Percentiles rank a stretch among this genome's conserved stretches.
Evolutionary conservation across 2,888 invertebrate species (phyloP).

Genomic region (Harpalus rubripes): DNA sequence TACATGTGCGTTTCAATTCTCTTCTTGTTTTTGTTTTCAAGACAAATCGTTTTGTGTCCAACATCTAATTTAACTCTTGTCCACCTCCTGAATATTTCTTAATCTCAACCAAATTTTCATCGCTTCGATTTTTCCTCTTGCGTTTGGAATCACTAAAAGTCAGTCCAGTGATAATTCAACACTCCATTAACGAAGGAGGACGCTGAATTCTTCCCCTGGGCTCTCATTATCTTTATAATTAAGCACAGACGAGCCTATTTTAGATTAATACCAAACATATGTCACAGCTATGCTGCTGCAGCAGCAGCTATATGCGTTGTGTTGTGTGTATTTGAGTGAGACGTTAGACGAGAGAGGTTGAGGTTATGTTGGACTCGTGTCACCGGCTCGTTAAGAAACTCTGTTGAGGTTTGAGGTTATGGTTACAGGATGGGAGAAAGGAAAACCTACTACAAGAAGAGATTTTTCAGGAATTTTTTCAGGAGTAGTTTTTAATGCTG

Average conservation of each 20-base stretch:
- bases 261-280: constrained; percentile 72
- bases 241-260: constrained; percentile 71
- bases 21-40: not conserved
- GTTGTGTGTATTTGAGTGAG: constrained; percentile 1
- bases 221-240: constrained; percentile 72
- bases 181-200: constrained; percentile 56
- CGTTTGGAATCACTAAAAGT: constrained; percentile 64
- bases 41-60: constrained; percentile 16
- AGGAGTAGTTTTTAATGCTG: not conserved
- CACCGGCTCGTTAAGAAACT: constrained; percentile 55
- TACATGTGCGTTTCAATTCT: too few relatives aligned
- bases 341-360: not conserved
- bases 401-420: constrained; percentile 12
- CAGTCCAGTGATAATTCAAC: constrained; percentile 60
- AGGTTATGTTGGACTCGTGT: constrained; percentile 20
- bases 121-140: constrained; percentile 35
- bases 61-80: constrained; percentile 24
- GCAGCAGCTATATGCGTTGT: not conserved
- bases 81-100: constrained; percentile 6
- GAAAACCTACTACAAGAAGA: not conserved
- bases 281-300: constrained; percentile 40
- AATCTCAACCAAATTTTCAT: constrained; percentile 20
- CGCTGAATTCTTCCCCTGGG: constrained; percentile 68
- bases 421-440: not conserved
- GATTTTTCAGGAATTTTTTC: not conserved